phyloP scores from a whole-genome alignment of 2,113 vertebrate genomes.

The Octodon degus region DNA sequence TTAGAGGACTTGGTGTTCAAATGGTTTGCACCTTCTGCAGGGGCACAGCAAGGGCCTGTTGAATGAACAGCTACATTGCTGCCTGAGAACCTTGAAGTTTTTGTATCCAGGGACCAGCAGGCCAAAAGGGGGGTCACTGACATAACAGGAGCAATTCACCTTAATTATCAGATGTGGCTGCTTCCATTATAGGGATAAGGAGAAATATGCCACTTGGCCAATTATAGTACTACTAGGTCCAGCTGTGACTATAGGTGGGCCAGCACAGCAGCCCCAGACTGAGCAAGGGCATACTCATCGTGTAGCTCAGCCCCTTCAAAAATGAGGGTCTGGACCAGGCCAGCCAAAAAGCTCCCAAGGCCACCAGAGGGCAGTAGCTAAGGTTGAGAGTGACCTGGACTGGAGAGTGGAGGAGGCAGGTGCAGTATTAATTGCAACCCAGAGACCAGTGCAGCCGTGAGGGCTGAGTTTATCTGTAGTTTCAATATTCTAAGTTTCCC shows the following conservation, averaged over 20 bases:
- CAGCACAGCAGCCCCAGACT: neutral
- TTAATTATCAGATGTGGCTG: neutral
- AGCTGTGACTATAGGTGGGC: neutral
- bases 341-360: neutral
- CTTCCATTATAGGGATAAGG: neutral
- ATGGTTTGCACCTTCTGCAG: neutral
- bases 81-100: neutral
- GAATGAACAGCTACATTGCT: neutral
- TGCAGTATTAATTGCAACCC: neutral
- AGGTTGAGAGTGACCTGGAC: neutral
- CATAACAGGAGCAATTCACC: neutral
- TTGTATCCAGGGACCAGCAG: neutral
- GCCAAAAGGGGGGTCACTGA: neutral
- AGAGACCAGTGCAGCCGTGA: neutral
- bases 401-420: neutral
- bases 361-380: constrained; percentile 61
- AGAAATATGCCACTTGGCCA: neutral
- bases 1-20: neutral
- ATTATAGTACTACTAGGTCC: neutral
- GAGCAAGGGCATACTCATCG: neutral
- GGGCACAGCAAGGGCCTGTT: neutral
- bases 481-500: neutral
- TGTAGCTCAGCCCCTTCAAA: neutral
- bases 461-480: neutral
- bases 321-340: neutral